Evolutionary conservation across 1,140 invertebrate genomes (phyloP), one percentile per base, ranked within the genome.

Genomic region (Lepidurus couesii): DNA sequence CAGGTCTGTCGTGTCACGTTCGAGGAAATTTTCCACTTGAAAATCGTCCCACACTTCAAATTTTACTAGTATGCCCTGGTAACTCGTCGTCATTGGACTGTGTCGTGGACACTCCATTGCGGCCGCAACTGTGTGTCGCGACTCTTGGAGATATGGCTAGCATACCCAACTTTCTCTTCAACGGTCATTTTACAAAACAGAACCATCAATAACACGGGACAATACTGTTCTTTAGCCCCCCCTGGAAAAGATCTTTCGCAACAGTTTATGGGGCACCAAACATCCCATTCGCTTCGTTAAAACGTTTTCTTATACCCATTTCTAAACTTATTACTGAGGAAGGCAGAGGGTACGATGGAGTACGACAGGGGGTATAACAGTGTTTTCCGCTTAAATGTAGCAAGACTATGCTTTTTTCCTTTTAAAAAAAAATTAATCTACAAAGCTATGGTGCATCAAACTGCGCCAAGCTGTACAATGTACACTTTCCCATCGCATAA

Each of bases 21-120:
- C 21, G 16, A 65, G 13, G 53, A 21, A 65, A 65, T 65, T 21
- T 65, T 65, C 53, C 53, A 65, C n/a, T 21, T 21, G 53, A 65
- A 65, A 65, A 65, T 16, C 53, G 53, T 21, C 45, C 45, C 53
- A 65, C 53, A 65, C 53, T 65, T 65, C 6, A 7, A 65, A 65
- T 13, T 13, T 21, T 7, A 65, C 53, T 7, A 65, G 53, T 65
- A 65, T 21, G 13, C 53, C 53, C 21, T 65, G 8, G 16, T 21
- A 65, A 7, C 21, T 65, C 16, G 53, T 16, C 16, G 53, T 65
- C 53, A 65, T 21, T 21, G 53, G 53, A 65, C 53, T 21, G n/a
- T 65, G 53, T 65, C 53, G n/a, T 65, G 53, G 53, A 65, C 53
- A 65, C 53, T 65, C 16, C 53, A 65, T 65, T 65, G 53, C 21